A percentile compares a stretch with the other conserved stretches of the same genome.
These are phyloP conservation scores for Drosophila trichaetosa DNA, from an alignment of 2,888 invertebrate genomes.

Conservation along the genomic window DNA sequence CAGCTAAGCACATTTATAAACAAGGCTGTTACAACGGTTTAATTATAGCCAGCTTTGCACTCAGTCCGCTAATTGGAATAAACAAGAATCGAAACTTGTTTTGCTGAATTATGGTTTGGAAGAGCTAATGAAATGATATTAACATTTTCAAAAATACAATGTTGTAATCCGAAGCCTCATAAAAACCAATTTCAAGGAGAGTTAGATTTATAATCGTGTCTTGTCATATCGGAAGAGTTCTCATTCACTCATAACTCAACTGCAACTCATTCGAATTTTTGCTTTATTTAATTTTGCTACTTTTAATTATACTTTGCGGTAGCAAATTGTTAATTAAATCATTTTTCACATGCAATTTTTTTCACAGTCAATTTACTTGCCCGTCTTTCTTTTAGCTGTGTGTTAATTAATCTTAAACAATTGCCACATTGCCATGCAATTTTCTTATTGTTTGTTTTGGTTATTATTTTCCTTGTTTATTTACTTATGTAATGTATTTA, in stretches of 20 bases:
- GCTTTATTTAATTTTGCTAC: not conserved
- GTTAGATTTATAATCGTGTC: not conserved
- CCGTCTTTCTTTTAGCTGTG: conserved; percentile 35
- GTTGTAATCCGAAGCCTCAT: not conserved
- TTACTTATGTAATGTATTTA: not conserved
- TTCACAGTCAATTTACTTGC: conserved; percentile 63
- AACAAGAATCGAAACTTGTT: not conserved
- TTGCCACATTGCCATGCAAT: conserved; percentile 53
- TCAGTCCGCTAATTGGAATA: not conserved
- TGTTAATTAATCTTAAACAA: conserved; percentile 70
- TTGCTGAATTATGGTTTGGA: not conserved
- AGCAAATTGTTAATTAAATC: conserved; percentile 43
- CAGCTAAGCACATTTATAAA: not conserved
- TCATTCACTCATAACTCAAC: not conserved
- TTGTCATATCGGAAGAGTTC: not conserved
- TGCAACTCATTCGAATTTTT: not conserved
- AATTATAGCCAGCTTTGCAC: not conserved
- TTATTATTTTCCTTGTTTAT: conserved; percentile 3
- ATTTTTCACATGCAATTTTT: conserved; percentile 38
- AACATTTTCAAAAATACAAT: not conserved
- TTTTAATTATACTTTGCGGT: conserved; percentile 9
- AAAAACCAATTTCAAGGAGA: not conserved
- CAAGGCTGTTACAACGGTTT: not conserved
- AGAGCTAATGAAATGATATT: not conserved
- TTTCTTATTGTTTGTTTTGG: conserved; percentile 22